Base-by-base conservation (phyloP, 2,888 invertebrate species). In the Nipponacmea schrenckii region DNA sequence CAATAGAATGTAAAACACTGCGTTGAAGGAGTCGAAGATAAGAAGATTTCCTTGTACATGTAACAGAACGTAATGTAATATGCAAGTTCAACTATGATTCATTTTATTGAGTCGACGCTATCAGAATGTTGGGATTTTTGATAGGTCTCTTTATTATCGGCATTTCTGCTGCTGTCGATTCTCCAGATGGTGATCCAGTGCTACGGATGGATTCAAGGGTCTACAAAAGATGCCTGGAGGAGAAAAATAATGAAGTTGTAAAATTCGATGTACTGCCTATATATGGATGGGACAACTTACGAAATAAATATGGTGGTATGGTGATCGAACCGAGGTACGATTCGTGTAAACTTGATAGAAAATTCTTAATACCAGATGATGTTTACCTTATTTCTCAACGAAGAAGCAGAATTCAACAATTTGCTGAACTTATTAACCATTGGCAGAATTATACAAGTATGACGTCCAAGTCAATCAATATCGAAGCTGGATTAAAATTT, bases 261-360 rank as follows among this genome's bases (percentile, higher is more conserved):
- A 48, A 78, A 26, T 80, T 80, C 62, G 83, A 82, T 69, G 84
- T 81, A 17, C 70, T 86, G 3, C 85, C 85, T 8, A 84, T 84
- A 14, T 73, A 74, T 12, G 85, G 85, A 14, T 86, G 84, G 83
- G 85, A 86, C 75, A 86, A 86, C 68, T 74, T 86, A 20, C 67
- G 76, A 14, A 86, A 86, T 74, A 76, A 78, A 64, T 78, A 81
- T 7, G 77, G 77, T 31, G 84, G 83, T 0, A 72, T 77, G 67
- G 78, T 85, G 7, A 67, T 82, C 20, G 56, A 56, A 24, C n/a
- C 56, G 0, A 24, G 10, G 8, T 56, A 56, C 24, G 14, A n/a
- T 20, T 24, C n/a, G 56, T 85, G 86, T 56, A 70, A 70, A 39
- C 79, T 81, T 2, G 86, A 86, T 70, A 82, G 83, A 0, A 71